Evolutionary conservation across 30 jellyfish, hydroid and myxozoan genomes (phyloP), one percentile per base, ranked within the genome.

Genomic region (Morbakka virulenta): DNA sequence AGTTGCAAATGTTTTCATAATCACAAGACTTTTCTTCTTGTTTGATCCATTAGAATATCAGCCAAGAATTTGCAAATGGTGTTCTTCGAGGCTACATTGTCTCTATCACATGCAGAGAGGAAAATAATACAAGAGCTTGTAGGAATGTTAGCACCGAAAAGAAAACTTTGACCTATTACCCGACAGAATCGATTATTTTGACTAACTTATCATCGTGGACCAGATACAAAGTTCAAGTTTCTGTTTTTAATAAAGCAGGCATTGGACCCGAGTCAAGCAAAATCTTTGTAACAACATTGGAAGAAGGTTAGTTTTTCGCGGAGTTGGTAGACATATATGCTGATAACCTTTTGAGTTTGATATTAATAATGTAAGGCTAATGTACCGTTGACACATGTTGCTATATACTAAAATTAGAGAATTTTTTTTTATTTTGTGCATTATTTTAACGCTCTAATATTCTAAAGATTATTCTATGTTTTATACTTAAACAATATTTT

Each of bases 191-290:
- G 17, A 17, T 41, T 9, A 9, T 3, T n/a, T 64, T 82, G 6
- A 4, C 28, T 12, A 28, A 26, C 13, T 35, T 82, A 33, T 26
- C n/a, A 29, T 82, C 94, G 20, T 82, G 94, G 94, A 82, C 87
- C 9, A 62, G 27, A 29, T 82, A 71, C 36, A 41, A 24, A n/a
- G 71, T 82, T 6, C 61, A 62, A 27, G 48, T 82, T 2, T 11
- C 14, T 13, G 87, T 72, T 20, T 82, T 4, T 35, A 82, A 62
- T 62, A 82, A 72, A 62, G 85, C 85, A 14, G 94, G 94, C 12
- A 74, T 14, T 23, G 82, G 94, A 1, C 87, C 82, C 4, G 64
- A 6, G 27, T 71, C 94, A 23, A 4, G n/a, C 3, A 77, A 41
- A 27, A 3, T 0, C 3, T 28, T 50, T 11, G 36, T 72, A 14